Percentiles rank a stretch among this genome's conserved stretches.
Evolutionary conservation across 2,888 invertebrate genomes (phyloP).

Genomic region (Hemistola chrysoprasaria): DNA sequence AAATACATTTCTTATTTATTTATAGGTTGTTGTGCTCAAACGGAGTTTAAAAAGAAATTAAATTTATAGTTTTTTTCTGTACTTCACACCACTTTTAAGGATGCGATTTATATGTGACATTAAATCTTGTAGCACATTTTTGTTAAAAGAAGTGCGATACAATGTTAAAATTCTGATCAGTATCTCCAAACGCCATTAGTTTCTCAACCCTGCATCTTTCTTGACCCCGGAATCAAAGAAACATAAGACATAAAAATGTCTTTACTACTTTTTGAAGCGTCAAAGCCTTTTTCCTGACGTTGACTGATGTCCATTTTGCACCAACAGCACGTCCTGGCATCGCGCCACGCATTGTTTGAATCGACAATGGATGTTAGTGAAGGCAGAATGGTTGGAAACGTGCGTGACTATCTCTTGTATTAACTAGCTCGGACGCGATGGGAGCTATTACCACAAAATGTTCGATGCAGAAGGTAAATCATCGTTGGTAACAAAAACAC

Average conservation of each 20-base stretch:
- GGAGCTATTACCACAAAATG: no score
- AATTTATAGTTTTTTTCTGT: no score
- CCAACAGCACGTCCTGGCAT: slow-evolving; percentile 28
- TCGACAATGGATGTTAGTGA: slow-evolving; percentile 12
- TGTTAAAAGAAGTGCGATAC: no score
- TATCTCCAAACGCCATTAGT: slow-evolving; percentile 2
- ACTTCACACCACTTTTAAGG: no score
- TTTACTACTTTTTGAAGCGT: slow-evolving; percentile 23
- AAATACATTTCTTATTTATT: background rate
- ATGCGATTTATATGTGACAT: no score
- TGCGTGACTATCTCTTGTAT: slow-evolving; percentile 17
- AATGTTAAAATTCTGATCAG: no score
- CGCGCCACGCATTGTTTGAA: slow-evolving; percentile 27
- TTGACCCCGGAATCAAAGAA: slow-evolving; percentile 13
- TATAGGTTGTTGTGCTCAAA: no score
- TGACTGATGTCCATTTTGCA: slow-evolving; percentile 34
- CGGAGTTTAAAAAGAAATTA: no score
- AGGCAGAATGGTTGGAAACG: slow-evolving; percentile 16
- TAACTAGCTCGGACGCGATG: slow-evolving; percentile 10
- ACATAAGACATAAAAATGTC: slow-evolving; percentile 19
- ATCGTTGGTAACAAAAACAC: no score
- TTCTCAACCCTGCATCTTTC: slow-evolving; percentile 2
- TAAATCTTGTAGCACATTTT: no score
- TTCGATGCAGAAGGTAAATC: no score
- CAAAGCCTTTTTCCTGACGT: slow-evolving; percentile 31